These are phyloP conservation scores for Lasiommata megera DNA, from an alignment of 2,888 invertebrate genomes.

Conservation along the genomic window DNA sequence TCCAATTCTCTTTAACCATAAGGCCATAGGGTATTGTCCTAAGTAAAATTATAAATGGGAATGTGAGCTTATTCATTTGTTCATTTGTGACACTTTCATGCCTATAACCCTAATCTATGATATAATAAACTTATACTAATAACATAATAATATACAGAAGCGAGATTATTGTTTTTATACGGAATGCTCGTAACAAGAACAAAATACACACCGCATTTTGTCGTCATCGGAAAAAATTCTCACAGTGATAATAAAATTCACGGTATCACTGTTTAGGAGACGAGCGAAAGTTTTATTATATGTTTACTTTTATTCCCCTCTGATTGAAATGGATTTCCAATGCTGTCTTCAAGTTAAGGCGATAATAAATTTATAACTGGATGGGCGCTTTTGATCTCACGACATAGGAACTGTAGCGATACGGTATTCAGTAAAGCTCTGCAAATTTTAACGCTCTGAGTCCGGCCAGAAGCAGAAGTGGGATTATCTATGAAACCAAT, in stretches of 20 bases:
- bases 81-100: too few species aligned
- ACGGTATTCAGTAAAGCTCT: not conserved
- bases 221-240: slow-evolving; percentile 8
- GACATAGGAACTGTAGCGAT: not conserved
- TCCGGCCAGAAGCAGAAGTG: too few species aligned
- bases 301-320: slow-evolving; percentile 10
- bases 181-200: not conserved
- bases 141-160: too few species aligned
- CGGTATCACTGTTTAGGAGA: slow-evolving; percentile 10
- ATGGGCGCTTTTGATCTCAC: not conserved
- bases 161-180: too few species aligned
- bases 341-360: slow-evolving; percentile 7
- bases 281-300: slow-evolving; percentile 10
- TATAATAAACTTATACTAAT: too few species aligned
- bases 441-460: too few species aligned
- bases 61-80: too few species aligned
- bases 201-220: not conserved
- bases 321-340: slow-evolving; percentile 18
- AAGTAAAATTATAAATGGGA: too few species aligned
- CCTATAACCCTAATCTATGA: too few species aligned
- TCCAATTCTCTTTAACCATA: too few species aligned
- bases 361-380: slow-evolving; percentile 12
- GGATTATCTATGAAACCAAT: too few species aligned
- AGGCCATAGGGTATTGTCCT: too few species aligned
- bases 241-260: slow-evolving; percentile 15